A percentile compares a stretch with the other conserved stretches of the same genome.
phyloP scores from a whole-genome alignment of 2,113 vertebrate genomes.

The Oxyura jamaicensis region DNA sequence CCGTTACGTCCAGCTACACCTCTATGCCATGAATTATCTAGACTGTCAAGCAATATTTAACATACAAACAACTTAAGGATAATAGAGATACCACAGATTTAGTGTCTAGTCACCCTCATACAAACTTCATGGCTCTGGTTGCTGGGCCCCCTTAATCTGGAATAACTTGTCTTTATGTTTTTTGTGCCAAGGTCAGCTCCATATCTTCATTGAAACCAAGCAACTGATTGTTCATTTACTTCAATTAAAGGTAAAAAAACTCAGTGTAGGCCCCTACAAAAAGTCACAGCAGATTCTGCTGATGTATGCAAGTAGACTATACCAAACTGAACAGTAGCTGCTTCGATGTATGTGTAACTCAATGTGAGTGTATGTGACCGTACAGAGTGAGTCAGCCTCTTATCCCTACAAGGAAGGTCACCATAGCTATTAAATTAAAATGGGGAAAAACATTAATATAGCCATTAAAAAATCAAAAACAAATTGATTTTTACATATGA shows the following conservation, averaged over 20 bases:
- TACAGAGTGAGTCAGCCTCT: neutral
- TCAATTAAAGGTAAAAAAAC: neutral
- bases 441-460: neutral
- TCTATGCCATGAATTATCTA: neutral
- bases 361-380: neutral
- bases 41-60: neutral
- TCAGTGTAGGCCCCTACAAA: neutral
- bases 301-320: neutral
- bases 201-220: neutral
- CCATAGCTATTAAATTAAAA: conserved; percentile 21
- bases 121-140: neutral
- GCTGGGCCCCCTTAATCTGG: neutral
- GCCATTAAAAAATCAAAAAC: conserved; percentile 42
- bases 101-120: neutral
- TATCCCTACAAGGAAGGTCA: neutral
- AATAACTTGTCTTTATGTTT: neutral
- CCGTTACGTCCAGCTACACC: neutral
- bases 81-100: neutral
- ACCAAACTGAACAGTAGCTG: neutral
- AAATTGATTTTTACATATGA: conserved; percentile 1
- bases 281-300: neutral
- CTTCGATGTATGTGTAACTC: neutral
- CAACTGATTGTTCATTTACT: neutral
- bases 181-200: neutral
- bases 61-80: neutral